Evolutionary conservation across 30 jellyfish, hydroid and myxozoan genomes (phyloP), one percentile per base, ranked within the genome.

Genomic region (Aurelia sp.): DNA sequence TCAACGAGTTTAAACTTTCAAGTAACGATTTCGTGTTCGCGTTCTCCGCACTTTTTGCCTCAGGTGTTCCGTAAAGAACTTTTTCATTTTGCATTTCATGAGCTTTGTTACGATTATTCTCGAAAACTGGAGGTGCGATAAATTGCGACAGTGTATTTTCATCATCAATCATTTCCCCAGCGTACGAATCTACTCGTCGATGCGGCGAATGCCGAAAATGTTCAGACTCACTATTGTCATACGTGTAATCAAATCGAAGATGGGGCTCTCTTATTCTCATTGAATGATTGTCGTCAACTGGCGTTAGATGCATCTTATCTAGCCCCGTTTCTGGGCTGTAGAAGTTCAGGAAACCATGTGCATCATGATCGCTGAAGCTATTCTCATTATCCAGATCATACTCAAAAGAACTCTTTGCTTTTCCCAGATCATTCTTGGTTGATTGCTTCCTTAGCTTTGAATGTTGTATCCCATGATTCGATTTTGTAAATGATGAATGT

Each of bases 61-160:
- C 95, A 0, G 89, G 89, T 4, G 89, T 79, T 31, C 90, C 97
- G 33, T 86, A 88, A 48, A 76, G 82, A 22, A 91, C 38, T 80
- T 57, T 84, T 44, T 81, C 58, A 15, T 59, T 33, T 24, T 59
- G 79, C 62, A 27, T 47, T 35, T 65, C 73, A 67, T 72, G 92
- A 6, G 70, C 19, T 41, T 83, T 77, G 21, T 76, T 51, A 27
- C 62, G 74, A 74, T 63, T 75, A 21, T 71, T 78, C 20, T 92
- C 98, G 57, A 70, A 92, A 17, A 92, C 98, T 27, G 98, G 98
- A 12, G 98, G 98, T 12, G 98, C 96, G 86, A 92, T 87, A 67
- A 73, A 92, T 40, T 92, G 84, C 50, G 98, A 92, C 63, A 92
- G 85, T 22, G 98, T 74, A 62, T 92, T 92, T 59, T 92, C 98